Base-by-base conservation (phyloP, 2,888 invertebrate species). In the Caenorhabditis imperialis region DNA sequence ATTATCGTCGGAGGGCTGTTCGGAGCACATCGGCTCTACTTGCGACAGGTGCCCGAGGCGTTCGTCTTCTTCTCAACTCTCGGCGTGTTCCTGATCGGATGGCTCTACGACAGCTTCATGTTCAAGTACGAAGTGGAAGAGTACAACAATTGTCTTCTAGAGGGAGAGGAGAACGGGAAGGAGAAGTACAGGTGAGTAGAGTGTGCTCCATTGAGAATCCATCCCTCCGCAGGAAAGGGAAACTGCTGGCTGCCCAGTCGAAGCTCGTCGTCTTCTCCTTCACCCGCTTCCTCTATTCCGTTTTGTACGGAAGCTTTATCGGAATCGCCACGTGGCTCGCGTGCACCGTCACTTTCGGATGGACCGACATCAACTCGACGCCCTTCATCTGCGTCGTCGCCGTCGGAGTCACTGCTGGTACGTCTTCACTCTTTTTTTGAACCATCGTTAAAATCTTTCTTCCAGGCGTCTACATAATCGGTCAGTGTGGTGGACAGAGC, bases 11-110 rank as follows among this genome's bases (percentile, higher is more conserved):
- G 82, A 14, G 83, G 81, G 14, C 18, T 78, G 10, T 71, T 82
- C 42, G 83, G 83, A 30, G 51, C 62, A 16, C 83, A 83, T 75
- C 65, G 82, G 14, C 55, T 79, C 7, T 82, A 79, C 62, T 22
- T 82, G 37, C 40, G 62, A 8, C 83, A 83, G 38, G 44, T 83
- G 35, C 78, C 81, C 35, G 82, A 83, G 40, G 79, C 83, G 8
- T 82, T 83, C 54, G 73, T 83, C 10, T 79, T 75, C 30, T 75
- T 81, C 25, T 82, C 83, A 1, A 82, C 83, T 8, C 47, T 65
- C 18, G 80, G 84, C 37, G 70, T 78, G 0, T 77, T 82, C 50
- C 44, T 82, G 20, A 37, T 82, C 5, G 78, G 79, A 23, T 61
- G 78, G 44, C 55, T 82, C 20, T 74, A 79, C 30, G 83, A 83